These are phyloP conservation scores for Blera fallax DNA, from an alignment of 2,888 invertebrate species.

Conservation along the genomic window DNA sequence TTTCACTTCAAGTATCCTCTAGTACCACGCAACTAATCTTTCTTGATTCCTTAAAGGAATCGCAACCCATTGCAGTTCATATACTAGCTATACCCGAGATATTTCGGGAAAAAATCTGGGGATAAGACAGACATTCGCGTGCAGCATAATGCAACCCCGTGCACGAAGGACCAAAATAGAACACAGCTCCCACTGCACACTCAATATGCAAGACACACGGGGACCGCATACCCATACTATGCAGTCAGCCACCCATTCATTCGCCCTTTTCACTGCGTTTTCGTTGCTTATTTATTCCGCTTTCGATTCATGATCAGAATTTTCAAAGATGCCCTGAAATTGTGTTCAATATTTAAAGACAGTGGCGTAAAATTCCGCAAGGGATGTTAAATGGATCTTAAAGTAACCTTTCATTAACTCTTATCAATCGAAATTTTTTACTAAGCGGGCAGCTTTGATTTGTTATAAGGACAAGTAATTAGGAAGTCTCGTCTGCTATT, in stretches of 20 bases:
- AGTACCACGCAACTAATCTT: neutral
- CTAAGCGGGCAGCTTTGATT: too few relatives aligned
- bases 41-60: neutral
- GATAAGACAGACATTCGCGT: constrained; percentile 16
- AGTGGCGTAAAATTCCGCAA: neutral
- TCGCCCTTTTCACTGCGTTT: constrained; percentile 8
- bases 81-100: neutral
- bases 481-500: too few relatives aligned
- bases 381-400: neutral
- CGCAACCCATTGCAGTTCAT: neutral
- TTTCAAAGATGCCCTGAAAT: constrained; percentile 16
- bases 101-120: constrained; percentile 28
- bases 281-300: constrained; percentile 46
- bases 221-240: neutral
- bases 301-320: constrained; percentile 53
- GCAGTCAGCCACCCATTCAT: constrained; percentile 1
- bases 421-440: neutral
- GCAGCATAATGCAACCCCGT: neutral
- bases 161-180: constrained; percentile 13
- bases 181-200: neutral
- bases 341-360: constrained; percentile 15
- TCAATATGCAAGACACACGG: constrained; percentile 50
- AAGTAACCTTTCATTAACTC: neutral
- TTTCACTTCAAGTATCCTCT: neutral
- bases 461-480: too few relatives aligned